Evolutionary conservation across 2,888 invertebrate genomes (phyloP).

Genomic region (Sussaba pulchella): DNA sequence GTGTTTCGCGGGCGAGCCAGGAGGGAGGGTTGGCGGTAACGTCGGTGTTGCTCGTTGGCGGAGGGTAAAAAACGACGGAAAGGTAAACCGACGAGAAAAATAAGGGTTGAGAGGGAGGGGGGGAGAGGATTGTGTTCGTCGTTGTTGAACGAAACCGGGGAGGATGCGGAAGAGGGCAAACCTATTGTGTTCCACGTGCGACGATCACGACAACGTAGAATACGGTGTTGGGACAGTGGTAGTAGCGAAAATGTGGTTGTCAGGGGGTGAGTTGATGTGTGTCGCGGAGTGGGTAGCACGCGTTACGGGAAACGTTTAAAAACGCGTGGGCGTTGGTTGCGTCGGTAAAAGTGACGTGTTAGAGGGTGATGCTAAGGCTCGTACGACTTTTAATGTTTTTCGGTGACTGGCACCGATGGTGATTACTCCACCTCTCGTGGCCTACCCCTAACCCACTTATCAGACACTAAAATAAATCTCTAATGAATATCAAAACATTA

Average conservation of each 20-base stretch:
- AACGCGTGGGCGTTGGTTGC: conserved; percentile 55
- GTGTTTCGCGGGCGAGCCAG: background rate
- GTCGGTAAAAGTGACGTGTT: conserved; percentile 34
- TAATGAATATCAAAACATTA: no score
- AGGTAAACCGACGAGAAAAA: conserved; percentile 41
- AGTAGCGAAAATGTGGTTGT: conserved; percentile 19
- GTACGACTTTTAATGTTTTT: conserved; percentile 76
- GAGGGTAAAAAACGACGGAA: conserved; percentile 49
- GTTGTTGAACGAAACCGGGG: conserved; percentile 17
- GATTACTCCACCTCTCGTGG: conserved; percentile 76
- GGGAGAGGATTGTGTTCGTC: conserved; percentile 13
- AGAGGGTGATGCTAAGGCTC: conserved; percentile 60
- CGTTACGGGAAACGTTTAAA: conserved; percentile 68
- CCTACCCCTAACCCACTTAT: background rate
- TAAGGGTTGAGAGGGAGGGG: background rate
- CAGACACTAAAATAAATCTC: no score
- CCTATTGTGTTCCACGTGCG: conserved; percentile 58
- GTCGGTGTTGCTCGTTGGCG: conserved; percentile 21
- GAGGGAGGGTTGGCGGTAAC: conserved; percentile 5
- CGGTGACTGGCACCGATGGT: conserved; percentile 83
- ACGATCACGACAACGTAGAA: conserved; percentile 46
- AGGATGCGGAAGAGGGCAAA: conserved; percentile 42
- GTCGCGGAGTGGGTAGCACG: conserved; percentile 10
- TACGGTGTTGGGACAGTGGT: conserved; percentile 22
- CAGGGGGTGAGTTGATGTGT: conserved; percentile 7